Base-by-base conservation (phyloP, 1,140 invertebrate species). In the Coelopa frigida region DNA sequence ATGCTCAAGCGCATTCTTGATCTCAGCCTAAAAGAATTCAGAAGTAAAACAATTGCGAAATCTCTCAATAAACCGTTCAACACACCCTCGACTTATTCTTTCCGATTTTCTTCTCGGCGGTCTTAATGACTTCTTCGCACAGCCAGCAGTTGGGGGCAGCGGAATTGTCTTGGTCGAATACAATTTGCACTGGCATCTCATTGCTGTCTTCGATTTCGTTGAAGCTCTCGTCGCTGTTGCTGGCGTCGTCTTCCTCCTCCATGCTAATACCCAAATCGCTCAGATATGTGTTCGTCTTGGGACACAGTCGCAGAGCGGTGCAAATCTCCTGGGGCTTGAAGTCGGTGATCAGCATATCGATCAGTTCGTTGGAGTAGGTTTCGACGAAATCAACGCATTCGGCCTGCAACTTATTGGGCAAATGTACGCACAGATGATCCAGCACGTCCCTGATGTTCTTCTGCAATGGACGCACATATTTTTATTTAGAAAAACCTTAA, bases 331-430 rank as follows among this genome's bases (percentile, higher is more conserved):
- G 76, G 3, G 87, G 79, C 52, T 81, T 78, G 41, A 89, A 75
- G 56, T 91, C 81, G 35, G 82, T 80, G 2, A 89, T 57, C 2
- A 91, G 57, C 78, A 87, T 81, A 48, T 89, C 83, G 29, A 89
- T 70, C 14, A 93, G 67, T 56, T 86, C 79, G 47, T 83, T 77
- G 4, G 81, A 78, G 59, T 91, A 89, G 0, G 75, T 74, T 43
- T 87, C 72, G 0, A 94, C 84, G 42, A 94, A 89, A 48, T 78
- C 75, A 1, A 75, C 65, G 61, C 92, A 95, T 63, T 89, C 75
- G 0, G 61, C 55, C 5, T 58, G 69, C 3, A 91, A 60, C 51
- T 78, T 78, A 1, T 65, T 59, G 0, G 84, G 81, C 32, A 93
- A 68, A 54, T 82, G 74, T 14, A 43, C 57, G 70, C 90, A 95